Evolutionary conservation across 2,888 invertebrate genomes (phyloP).

Genomic region (Tillus elongatus): DNA sequence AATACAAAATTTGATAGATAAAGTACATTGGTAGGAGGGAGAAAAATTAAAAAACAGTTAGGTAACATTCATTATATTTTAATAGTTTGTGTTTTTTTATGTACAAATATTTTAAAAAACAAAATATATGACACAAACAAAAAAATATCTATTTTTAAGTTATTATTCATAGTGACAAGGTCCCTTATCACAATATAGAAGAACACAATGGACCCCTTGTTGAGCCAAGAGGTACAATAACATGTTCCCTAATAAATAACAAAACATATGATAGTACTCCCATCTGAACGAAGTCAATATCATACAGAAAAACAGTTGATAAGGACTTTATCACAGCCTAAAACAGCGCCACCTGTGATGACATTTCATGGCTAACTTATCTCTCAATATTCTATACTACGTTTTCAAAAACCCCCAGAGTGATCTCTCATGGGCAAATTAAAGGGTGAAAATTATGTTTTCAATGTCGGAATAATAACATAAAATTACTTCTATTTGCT

Average conservation of each 20-base stretch:
- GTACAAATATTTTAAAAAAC: conserved; percentile 26
- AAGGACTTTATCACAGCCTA: conserved; percentile 48
- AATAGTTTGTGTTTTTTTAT: conserved; percentile 24
- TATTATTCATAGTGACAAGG: conserved; percentile 42
- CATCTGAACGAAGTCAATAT: conserved; percentile 51
- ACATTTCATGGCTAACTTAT: no score
- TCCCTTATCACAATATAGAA: conserved; percentile 39
- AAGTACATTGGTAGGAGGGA: no score
- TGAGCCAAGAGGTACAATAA: no score
- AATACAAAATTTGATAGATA: no score
- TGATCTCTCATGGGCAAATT: no score
- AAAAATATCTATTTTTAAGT: conserved; percentile 29
- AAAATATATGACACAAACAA: conserved; percentile 28
- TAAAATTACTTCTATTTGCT: no score
- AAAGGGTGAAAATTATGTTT: no score
- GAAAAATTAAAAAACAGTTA: conserved; percentile 12
- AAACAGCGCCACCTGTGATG: conserved; percentile 35
- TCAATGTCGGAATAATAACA: no score
- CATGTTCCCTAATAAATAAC: conserved; percentile 16
- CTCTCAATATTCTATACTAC: no score
- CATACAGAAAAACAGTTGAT: conserved; percentile 44
- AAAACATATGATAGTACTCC: conserved; percentile 47
- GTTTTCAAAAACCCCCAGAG: no score
- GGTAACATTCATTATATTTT: conserved; percentile 18
- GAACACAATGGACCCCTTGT: conserved; percentile 14